phyloP scores from a whole-genome alignment of 2,888 invertebrate genomes.

The Eilema griseolum region DNA sequence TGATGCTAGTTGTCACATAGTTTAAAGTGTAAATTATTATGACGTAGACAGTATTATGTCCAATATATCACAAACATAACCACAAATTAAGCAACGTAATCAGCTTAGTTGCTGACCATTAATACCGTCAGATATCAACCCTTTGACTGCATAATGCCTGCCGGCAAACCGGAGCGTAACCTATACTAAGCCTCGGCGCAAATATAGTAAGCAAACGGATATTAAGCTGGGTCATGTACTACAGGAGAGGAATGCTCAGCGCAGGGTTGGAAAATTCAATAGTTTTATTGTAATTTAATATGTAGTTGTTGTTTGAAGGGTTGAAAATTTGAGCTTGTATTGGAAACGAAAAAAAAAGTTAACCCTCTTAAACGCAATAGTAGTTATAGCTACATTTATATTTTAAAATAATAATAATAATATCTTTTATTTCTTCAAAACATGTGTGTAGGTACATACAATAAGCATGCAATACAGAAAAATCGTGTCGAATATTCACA shows the following conservation, averaged over 20 bases:
- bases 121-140: constrained; percentile 66
- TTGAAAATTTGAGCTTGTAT: background rate
- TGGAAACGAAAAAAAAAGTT: too few species aligned
- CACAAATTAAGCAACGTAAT: constrained; percentile 73
- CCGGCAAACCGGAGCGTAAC: constrained; percentile 67
- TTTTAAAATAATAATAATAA: too few species aligned
- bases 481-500: too few species aligned
- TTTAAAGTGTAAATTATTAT: too few species aligned
- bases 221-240: constrained; percentile 73
- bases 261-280: constrained; percentile 10
- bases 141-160: constrained; percentile 65
- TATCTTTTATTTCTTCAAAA: too few species aligned
- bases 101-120: constrained; percentile 59
- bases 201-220: constrained; percentile 81
- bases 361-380: too few species aligned
- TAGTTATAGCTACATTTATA: too few species aligned
- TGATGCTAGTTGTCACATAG: too few species aligned
- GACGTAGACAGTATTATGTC: too few species aligned
- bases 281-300: background rate
- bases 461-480: too few species aligned
- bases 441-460: too few species aligned
- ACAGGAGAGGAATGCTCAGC: constrained; percentile 34
- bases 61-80: constrained; percentile 39
- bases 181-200: constrained; percentile 74
- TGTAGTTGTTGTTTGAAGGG: background rate